Base-by-base conservation (phyloP, 2,888 invertebrate species). In the Heliconius aoede region DNA sequence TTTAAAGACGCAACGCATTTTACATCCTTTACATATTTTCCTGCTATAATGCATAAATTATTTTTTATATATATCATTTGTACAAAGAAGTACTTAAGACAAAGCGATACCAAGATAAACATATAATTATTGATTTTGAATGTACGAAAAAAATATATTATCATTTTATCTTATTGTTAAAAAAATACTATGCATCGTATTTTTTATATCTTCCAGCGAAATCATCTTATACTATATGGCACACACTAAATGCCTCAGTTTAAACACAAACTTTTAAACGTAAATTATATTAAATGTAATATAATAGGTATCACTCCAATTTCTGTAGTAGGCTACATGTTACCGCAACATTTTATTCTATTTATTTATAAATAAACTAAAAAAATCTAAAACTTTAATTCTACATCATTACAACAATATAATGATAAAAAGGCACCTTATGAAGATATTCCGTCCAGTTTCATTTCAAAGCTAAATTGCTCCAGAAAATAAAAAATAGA, bases 391-490 rank as follows among this genome's bases (percentile, higher is more conserved):
- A 26, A 26, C 15, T 60, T 60, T 4, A 60, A 26, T 15, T 26
- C 60, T 15, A 26, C 26, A 26, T 9, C 60, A 26, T 60, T 7
- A 26, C 26, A 26, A 26, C 9, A 55, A 9, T n/a, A 9, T 9
- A 11, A 60, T 58, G 58, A 58, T 58, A 58, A 26, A 58, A 58
- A 24, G 24, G 1, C 24, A 26, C 26, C 60, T 24, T 60, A 26
- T 26, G 11, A 60, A 26, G 60, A 60, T 60, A 60, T 60, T 60
- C 60, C 60, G 60, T 60, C 60, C 60, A 60, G 26, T 60, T 26
- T 60, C 26, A 24, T 26, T 60, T 60, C 26, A 60, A 60, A 60
- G 15, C 58, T 24, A 55, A 58, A 26, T 24, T 15, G 3, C 60
- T 26, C 24, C 1, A 60, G 26, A 24, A 60, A 26, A 26, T 24